phyloP scores from a whole-genome alignment of 2,113 vertebrate species.

The Chionomys nivalis region DNA sequence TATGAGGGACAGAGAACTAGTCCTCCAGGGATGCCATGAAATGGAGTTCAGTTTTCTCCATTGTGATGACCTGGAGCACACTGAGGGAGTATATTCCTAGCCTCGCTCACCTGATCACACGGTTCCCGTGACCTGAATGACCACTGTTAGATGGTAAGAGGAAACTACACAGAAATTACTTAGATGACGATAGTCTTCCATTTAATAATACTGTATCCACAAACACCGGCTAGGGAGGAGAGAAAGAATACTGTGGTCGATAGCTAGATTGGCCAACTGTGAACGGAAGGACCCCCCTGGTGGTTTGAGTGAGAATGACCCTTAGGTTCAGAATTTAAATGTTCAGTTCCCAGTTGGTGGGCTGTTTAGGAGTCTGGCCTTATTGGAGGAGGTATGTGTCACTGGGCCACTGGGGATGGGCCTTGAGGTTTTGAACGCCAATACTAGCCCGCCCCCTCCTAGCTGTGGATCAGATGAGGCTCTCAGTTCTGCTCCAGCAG shows the following conservation, averaged over 20 bases:
- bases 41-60: not conserved
- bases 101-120: not conserved
- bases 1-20: not conserved
- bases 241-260: conserved; percentile 21
- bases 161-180: conserved; percentile 20
- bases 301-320: not conserved
- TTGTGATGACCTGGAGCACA: not conserved
- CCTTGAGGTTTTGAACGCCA: not conserved
- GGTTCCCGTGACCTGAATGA: not conserved
- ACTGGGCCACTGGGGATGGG: not conserved
- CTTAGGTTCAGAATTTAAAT: not conserved
- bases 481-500: not conserved
- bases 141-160: not conserved
- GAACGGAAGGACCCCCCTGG: not conserved
- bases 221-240: conserved; percentile 9
- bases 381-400: not conserved
- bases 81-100: not conserved
- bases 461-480: not conserved
- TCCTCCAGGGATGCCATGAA: not conserved
- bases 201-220: not conserved
- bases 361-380: not conserved
- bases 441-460: not conserved
- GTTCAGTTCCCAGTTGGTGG: not conserved
- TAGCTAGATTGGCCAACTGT: not conserved
- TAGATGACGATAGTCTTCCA: not conserved